phyloP scores from a whole-genome alignment of 1,140 invertebrate genomes.

The Drosophila saltans region DNA sequence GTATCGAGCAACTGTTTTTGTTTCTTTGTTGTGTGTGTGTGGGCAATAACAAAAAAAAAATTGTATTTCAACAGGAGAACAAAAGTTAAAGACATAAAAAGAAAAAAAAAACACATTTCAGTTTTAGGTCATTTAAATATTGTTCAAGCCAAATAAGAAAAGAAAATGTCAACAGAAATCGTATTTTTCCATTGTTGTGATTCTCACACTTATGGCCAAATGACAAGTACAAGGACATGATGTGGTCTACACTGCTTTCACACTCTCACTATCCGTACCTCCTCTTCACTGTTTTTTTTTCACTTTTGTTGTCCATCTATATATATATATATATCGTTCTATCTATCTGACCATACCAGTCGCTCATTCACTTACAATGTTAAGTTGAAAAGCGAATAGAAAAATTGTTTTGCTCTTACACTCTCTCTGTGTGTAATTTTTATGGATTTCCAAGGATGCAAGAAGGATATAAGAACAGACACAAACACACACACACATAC shows the following conservation, averaged over 20 bases:
- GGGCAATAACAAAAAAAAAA: slow-evolving; percentile 16
- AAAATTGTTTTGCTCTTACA: slow-evolving; percentile 57
- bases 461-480: slow-evolving; percentile 4
- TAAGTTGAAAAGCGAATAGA: slow-evolving; percentile 26
- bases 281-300: background rate
- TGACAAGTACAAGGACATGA: slow-evolving; percentile 3
- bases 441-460: slow-evolving; percentile 68
- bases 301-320: background rate
- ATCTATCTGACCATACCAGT: slow-evolving; percentile 20
- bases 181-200: slow-evolving; percentile 2
- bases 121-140: background rate
- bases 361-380: slow-evolving; percentile 4
- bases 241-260: slow-evolving; percentile 11
- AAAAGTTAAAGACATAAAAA: background rate
- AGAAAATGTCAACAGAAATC: slow-evolving; percentile 1
- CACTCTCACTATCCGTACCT: too few relatives aligned
- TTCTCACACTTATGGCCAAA: background rate
- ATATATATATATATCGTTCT: slow-evolving; percentile 13
- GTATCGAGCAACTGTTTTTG: slow-evolving; percentile 3
- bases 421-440: slow-evolving; percentile 65
- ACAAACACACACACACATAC: background rate
- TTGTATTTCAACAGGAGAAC: background rate
- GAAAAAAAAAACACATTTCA: background rate
- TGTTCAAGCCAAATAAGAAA: background rate
- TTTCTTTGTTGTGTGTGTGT: background rate